Conservation (phyloP, 2,113 vertebrate genomes). For the Corythoichthys intestinalis region DNA sequence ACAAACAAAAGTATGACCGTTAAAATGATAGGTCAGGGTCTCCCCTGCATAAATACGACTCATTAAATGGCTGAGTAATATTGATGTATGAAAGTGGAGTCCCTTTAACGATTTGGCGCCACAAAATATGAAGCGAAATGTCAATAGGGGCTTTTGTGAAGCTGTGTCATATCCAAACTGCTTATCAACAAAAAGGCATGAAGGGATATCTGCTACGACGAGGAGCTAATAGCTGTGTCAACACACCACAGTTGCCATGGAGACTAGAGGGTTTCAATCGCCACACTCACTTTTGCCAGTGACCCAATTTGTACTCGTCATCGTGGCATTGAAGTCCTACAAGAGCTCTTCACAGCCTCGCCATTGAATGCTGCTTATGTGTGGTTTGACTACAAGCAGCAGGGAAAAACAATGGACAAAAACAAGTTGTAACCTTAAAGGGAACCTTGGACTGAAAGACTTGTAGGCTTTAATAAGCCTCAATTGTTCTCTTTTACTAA, state of each 20-base stretch:
- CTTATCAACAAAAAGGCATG: slow-evolving; percentile 21
- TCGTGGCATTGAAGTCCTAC: slow-evolving; percentile 36
- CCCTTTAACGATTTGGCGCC: slow-evolving; percentile 13
- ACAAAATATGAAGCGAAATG: slow-evolving; percentile 9
- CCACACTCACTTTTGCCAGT: slow-evolving; percentile 35
- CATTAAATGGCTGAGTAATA: not conserved
- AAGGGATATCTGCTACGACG: slow-evolving; percentile 39
- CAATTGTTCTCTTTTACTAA: no score
- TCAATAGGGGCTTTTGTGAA: not conserved
- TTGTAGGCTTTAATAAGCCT: no score
- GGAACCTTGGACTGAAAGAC: no score
- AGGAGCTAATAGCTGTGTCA: slow-evolving; percentile 61
- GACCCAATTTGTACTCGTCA: slow-evolving; percentile 57
- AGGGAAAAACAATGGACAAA: not conserved
- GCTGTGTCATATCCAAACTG: slow-evolving; percentile 9
- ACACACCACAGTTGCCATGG: slow-evolving; percentile 58
- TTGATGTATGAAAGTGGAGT: not conserved
- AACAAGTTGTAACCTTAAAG: not conserved
- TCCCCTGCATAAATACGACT: not conserved
- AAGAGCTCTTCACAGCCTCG: slow-evolving; percentile 39
- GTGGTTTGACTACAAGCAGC: slow-evolving; percentile 7
- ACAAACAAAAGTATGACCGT: not conserved
- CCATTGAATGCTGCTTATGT: slow-evolving; percentile 34
- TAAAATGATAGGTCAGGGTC: not conserved
- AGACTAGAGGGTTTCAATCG: slow-evolving; percentile 48